Conservation (phyloP, 2,113 vertebrate species). For the Gobius niger region DNA sequence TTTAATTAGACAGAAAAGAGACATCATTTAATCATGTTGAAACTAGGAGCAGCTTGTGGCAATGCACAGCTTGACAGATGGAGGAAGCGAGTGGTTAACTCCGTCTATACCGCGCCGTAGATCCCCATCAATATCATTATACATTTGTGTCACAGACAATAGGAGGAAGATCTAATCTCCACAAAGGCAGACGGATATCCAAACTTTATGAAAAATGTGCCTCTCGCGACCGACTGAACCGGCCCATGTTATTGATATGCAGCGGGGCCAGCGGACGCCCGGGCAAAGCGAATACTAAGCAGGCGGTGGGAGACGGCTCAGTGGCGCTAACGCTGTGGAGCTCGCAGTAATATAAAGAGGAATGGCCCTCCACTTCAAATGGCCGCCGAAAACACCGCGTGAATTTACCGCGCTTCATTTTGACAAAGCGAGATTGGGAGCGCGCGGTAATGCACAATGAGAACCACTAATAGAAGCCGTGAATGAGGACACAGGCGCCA, state of each 20-base stretch:
- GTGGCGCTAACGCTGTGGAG: slow-evolving; percentile 43
- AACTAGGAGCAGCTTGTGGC: background rate
- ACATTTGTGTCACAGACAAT: slow-evolving; percentile 21
- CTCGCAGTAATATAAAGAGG: slow-evolving; percentile 49
- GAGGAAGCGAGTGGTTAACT: background rate
- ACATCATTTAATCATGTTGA: background rate
- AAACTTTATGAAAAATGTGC: slow-evolving; percentile 53
- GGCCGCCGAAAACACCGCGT: slow-evolving; percentile 39
- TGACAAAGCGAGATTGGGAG: slow-evolving; percentile 37
- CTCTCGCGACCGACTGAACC: slow-evolving; percentile 41
- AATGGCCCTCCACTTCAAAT: slow-evolving; percentile 49
- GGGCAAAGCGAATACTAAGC: slow-evolving; percentile 65
- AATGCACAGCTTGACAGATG: slow-evolving; percentile 5
- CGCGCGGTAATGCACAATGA: slow-evolving; percentile 33
- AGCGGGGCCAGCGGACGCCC: slow-evolving; percentile 32
- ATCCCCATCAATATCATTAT: slow-evolving; percentile 9
- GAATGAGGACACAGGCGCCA: background rate
- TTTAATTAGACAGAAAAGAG: background rate
- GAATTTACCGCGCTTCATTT: slow-evolving; percentile 57
- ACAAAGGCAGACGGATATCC: slow-evolving; percentile 38
- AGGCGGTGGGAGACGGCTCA: slow-evolving; percentile 51
- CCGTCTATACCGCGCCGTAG: background rate
- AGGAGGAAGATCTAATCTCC: slow-evolving; percentile 28
- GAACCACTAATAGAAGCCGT: slow-evolving; percentile 18
- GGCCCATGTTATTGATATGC: slow-evolving; percentile 51